Evolutionary conservation across 2,797 vertebrate genomes (phyloP).

Genomic region (Cheracebus regulus): DNA sequence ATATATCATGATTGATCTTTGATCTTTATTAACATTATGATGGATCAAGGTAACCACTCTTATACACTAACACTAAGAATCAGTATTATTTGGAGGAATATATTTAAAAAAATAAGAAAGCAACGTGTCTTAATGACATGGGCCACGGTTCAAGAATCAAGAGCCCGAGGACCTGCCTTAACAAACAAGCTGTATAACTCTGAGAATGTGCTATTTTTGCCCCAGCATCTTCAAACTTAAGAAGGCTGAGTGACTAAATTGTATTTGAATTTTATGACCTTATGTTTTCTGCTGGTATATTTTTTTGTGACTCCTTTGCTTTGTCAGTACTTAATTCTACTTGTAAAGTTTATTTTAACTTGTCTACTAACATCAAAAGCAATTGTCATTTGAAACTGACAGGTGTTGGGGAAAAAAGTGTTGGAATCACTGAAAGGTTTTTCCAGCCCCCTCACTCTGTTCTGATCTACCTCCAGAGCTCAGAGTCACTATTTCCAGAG

Average conservation of each 20-base stretch:
- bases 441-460: neutral
- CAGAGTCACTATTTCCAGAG: neutral
- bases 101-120: neutral
- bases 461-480: neutral
- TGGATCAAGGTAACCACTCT: neutral
- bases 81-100: conserved; percentile 6
- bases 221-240: neutral
- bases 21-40: neutral
- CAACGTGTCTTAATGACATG: neutral
- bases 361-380: conserved; percentile 12
- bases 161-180: neutral
- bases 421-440: neutral
- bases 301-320: conserved; percentile 4
- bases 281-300: neutral
- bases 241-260: neutral
- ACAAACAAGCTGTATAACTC: neutral
- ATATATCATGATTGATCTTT: neutral
- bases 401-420: neutral
- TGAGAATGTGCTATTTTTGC: neutral
- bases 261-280: neutral
- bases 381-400: conserved; percentile 10
- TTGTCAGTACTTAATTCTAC: neutral
- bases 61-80: neutral
- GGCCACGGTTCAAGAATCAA: neutral
- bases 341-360: conserved; percentile 27